These are phyloP conservation scores for human (Homo sapiens) DNA, from an alignment of 2,113 vertebrate genomes.

Conservation along the genomic window GRCh38 chr2:50922501-50923000, in stretches of 20 bases:
- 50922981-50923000: constrained; percentile 63
- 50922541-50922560: constrained; percentile 86
- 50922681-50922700: constrained; percentile 99
- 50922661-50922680: constrained; percentile 99
- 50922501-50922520: constrained; percentile 67
- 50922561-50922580: constrained; percentile 87
- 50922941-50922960: constrained; percentile 77
- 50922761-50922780: constrained; percentile 91
- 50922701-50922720: constrained; percentile 99
- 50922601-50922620: constrained; percentile 88
- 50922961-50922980: constrained; percentile 80
- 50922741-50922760: constrained; percentile 91
- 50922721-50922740: constrained; percentile 95
- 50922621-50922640: constrained; percentile 92
- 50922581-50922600: constrained; percentile 84
- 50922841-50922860: constrained; percentile 90
- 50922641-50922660: constrained; percentile 99
- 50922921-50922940: constrained; percentile 63
- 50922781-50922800: constrained; percentile 88
- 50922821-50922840: constrained; percentile 88
- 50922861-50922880: constrained; percentile 79
- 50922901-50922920: constrained; percentile 75
- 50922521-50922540: constrained; percentile 85
- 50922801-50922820: constrained; percentile 87
- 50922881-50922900: constrained; percentile 78